These are phyloP conservation scores for Poecilus cupreus DNA, from an alignment of 2,888 invertebrate genomes.

Conservation along the genomic window DNA sequence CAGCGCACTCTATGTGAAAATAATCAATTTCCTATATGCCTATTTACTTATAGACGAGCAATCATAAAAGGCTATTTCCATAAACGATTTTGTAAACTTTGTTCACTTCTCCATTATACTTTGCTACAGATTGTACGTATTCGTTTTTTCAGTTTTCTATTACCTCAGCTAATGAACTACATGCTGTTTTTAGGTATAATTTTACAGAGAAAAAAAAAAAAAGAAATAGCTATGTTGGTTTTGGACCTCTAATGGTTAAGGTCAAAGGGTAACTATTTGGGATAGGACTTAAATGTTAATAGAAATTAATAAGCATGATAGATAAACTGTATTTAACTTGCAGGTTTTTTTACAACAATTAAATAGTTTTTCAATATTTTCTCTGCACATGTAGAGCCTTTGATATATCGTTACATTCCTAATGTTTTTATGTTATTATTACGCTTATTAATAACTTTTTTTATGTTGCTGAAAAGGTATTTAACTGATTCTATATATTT, in stretches of 20 bases:
- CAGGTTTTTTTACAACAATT: too few relatives aligned
- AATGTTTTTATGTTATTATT: too few relatives aligned
- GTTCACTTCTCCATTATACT: neutral
- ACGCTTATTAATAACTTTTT: too few relatives aligned
- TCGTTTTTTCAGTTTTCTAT: constrained; percentile 26
- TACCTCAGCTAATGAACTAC: constrained; percentile 26
- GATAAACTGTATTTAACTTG: too few relatives aligned
- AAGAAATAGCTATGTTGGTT: neutral
- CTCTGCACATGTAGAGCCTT: too few relatives aligned
- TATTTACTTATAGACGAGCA: constrained; percentile 24
- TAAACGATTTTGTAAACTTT: constrained; percentile 29
- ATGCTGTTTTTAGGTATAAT: constrained; percentile 3
- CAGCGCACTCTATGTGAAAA: constrained; percentile 25
- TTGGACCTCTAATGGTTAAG: neutral
- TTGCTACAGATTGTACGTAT: constrained; percentile 5
- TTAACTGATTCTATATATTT: too few relatives aligned
- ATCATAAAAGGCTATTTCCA: constrained; percentile 31
- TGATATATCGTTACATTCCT: too few relatives aligned
- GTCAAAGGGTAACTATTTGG: neutral
- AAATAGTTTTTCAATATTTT: neutral
- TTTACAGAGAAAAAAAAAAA: neutral
- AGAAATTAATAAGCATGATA: too few relatives aligned
- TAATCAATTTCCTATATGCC: constrained; percentile 46
- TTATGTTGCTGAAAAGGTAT: too few relatives aligned
- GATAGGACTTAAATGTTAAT: neutral